These are phyloP conservation scores for Hiodon tergisus DNA, from an alignment of 2,113 vertebrate genomes.

Conservation along the genomic window DNA sequence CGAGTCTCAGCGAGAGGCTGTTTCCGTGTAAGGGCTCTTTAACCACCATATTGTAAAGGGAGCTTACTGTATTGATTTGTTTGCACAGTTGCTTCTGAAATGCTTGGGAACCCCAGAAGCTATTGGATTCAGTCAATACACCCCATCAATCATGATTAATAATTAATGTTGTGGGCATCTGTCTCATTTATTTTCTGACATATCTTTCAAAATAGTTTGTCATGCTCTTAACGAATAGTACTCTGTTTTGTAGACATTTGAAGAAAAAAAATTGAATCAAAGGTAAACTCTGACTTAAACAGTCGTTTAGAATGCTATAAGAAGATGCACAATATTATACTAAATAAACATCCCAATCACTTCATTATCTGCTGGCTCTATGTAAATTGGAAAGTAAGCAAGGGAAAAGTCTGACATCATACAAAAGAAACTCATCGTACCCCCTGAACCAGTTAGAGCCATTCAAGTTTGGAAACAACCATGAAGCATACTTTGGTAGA, in stretches of 20 bases:
- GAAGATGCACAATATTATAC: background rate
- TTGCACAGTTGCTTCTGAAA: slow-evolving; percentile 19
- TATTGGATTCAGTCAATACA: background rate
- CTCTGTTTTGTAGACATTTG: too few relatives aligned
- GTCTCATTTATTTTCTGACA: background rate
- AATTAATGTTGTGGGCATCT: background rate
- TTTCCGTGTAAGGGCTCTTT: slow-evolving; percentile 6
- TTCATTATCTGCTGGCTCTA: background rate
- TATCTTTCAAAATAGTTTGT: background rate
- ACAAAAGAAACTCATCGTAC: too few relatives aligned
- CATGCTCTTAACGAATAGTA: background rate
- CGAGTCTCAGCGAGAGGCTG: background rate
- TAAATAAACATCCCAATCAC: background rate
- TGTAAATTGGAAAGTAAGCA: background rate
- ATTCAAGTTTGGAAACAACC: too few relatives aligned
- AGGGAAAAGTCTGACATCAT: too few relatives aligned
- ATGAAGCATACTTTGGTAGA: too few relatives aligned
- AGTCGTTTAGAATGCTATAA: background rate
- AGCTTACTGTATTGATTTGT: slow-evolving; percentile 22
- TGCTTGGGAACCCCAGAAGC: background rate
- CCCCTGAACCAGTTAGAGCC: too few relatives aligned
- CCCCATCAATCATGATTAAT: background rate
- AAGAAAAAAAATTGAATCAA: too few relatives aligned
- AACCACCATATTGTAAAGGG: slow-evolving; percentile 2
- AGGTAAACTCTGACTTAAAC: too few relatives aligned